A percentile compares a stretch with the other conserved stretches of the same genome.
These are phyloP conservation scores for Ophiothrix spiculata DNA, from an alignment of 35 echinoderm and acorn worm species.

Conservation along the genomic window DNA sequence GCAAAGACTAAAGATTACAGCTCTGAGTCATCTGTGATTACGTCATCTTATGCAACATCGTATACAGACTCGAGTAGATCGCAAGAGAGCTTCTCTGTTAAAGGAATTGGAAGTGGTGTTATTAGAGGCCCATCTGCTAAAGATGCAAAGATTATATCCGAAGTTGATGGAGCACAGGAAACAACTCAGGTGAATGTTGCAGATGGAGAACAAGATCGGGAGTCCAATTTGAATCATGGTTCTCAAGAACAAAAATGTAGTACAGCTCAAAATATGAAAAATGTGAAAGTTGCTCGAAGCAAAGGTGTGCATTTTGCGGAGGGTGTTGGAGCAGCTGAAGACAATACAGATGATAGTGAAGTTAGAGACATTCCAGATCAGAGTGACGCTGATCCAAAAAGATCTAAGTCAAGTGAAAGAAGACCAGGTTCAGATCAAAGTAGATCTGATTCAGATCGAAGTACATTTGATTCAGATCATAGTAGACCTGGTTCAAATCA, in stretches of 20 bases:
- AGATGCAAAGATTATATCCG: neutral
- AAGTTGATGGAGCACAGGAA: neutral
- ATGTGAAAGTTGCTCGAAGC: neutral
- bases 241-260: no score
- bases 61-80: neutral
- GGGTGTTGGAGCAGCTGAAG: neutral
- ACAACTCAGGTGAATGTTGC: neutral
- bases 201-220: neutral
- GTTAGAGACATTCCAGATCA: no score
- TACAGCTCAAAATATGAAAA: no score
- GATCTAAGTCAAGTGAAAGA: no score
- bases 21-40: neutral
- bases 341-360: no score
- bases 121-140: neutral
- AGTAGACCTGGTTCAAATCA: no score
- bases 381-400: no score
- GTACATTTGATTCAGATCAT: no score
- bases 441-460: no score
- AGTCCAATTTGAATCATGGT: neutral
- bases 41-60: neutral
- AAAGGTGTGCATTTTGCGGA: conserved; percentile 1
- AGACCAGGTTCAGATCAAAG: no score
- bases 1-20: neutral
- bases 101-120: neutral
- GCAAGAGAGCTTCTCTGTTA: neutral